Percentiles rank a stretch among this genome's conserved stretches.
These are phyloP conservation scores for Zygogramma bicolorata DNA, from an alignment of 2,888 invertebrate genomes.

Conservation along the genomic window DNA sequence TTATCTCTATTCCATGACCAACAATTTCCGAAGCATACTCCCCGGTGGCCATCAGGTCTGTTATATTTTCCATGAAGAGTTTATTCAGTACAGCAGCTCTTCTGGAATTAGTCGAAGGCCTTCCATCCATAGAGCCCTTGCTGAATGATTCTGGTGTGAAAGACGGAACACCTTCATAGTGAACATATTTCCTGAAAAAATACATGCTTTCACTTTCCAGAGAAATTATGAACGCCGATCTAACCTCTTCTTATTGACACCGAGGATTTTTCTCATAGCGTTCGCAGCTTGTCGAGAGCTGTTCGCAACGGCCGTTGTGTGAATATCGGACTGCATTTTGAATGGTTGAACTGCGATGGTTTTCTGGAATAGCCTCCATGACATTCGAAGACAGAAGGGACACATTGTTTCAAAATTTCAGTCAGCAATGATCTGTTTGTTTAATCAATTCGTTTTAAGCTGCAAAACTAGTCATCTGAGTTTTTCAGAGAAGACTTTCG, in stretches of 20 bases:
- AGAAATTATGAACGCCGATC: not conserved
- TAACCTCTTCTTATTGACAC: conserved; percentile 42
- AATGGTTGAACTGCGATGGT: not conserved
- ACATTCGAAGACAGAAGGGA: not conserved
- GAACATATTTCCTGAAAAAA: conserved; percentile 49
- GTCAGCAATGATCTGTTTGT: not conserved
- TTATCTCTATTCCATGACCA: conserved; percentile 79
- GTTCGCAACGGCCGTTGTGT: not conserved
- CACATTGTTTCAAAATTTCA: not conserved
- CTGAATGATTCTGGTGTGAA: conserved; percentile 57
- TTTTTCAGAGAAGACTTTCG: too few species aligned
- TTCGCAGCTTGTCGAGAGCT: conserved; percentile 44
- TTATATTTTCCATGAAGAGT: conserved; percentile 84
- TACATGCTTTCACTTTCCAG: not conserved
- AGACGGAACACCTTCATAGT: conserved; percentile 54
- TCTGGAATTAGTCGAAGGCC: conserved; percentile 70
- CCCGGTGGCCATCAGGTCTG: conserved; percentile 82
- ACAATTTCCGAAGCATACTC: conserved; percentile 73
- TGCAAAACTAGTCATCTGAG: too few species aligned
- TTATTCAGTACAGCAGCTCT: conserved; percentile 80
- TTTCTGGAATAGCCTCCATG: not conserved
- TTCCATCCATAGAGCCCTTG: conserved; percentile 66
- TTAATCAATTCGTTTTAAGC: too few species aligned
- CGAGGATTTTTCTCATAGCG: conserved; percentile 51
- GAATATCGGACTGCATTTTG: not conserved